These are phyloP conservation scores for Alexandromys fortis DNA, from an alignment of 2,113 vertebrate species.

Conservation along the genomic window DNA sequence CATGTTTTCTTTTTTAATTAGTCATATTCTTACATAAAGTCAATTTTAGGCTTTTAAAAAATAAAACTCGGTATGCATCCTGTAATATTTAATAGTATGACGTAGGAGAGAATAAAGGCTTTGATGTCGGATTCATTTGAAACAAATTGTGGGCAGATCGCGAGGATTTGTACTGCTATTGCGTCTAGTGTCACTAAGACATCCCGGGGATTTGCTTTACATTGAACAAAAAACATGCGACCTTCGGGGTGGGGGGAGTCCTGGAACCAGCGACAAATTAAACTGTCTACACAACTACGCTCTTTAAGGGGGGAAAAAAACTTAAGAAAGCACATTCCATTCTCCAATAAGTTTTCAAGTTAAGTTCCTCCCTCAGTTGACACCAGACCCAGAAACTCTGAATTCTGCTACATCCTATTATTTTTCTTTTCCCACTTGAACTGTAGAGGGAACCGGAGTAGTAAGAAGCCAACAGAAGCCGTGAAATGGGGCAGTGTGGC, in stretches of 20 bases:
- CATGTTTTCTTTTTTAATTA: too few relatives aligned
- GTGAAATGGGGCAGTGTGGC: conserved; percentile 65
- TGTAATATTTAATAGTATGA: conserved; percentile 65
- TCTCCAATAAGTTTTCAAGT: conserved; percentile 3
- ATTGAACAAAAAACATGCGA: background rate
- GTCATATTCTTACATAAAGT: conserved; percentile 59
- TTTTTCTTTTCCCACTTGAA: background rate
- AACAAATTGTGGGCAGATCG: conserved; percentile 64
- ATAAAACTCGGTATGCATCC: background rate
- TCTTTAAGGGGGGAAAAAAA: background rate
- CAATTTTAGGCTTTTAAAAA: conserved; percentile 37
- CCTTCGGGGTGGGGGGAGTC: background rate
- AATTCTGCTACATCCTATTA: conserved; percentile 1
- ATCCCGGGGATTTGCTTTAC: conserved; percentile 22
- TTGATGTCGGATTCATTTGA: conserved; percentile 62
- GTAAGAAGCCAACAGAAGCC: conserved; percentile 13
- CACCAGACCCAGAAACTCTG: conserved; percentile 22
- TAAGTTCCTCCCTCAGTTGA: conserved; percentile 28
- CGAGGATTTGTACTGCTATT: conserved; percentile 10
- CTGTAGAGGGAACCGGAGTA: conserved; percentile 28
- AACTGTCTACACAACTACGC: background rate
- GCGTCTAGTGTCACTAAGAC: conserved; percentile 42
- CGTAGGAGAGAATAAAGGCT: conserved; percentile 59
- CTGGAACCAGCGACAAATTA: background rate
- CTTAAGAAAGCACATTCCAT: background rate